These are phyloP conservation scores for Rhea pennata DNA, from an alignment of 2,113 vertebrate species.

Conservation along the genomic window DNA sequence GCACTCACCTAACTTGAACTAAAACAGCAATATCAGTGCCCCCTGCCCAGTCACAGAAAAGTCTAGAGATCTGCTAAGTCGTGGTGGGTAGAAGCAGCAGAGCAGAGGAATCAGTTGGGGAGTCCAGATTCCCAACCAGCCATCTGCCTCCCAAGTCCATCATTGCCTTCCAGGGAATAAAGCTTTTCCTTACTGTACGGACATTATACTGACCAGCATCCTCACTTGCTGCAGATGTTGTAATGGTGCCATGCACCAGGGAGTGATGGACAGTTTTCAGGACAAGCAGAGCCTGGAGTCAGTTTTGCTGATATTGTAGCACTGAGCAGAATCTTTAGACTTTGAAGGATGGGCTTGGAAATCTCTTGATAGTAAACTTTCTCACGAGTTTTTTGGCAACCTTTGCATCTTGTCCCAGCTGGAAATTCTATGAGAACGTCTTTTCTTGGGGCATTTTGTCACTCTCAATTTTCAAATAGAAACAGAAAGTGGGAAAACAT, in stretches of 20 bases:
- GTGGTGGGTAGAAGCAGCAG: not conserved
- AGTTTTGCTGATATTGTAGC: not conserved
- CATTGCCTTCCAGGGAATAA: not conserved
- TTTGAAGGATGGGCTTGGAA: not conserved
- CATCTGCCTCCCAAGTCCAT: rapidly evolving
- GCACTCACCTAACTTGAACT: no score
- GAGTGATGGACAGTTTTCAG: not conserved
- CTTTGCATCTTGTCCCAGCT: constrained; percentile 27
- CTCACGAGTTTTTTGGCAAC: constrained; percentile 42
- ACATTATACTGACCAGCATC: not conserved
- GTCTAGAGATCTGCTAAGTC: not conserved
- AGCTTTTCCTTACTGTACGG: not conserved
- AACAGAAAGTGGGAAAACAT: constrained; percentile 35
- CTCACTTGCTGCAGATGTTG: not conserved
- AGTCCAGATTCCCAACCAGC: rapidly evolving
- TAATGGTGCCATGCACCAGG: not conserved
- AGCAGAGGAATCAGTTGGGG: not conserved
- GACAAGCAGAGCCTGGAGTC: not conserved
- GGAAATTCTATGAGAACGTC: constrained; percentile 35
- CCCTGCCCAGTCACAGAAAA: not conserved
- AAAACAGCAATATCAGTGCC: not conserved
- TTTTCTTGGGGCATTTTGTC: constrained; percentile 11
- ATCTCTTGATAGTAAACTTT: constrained; percentile 46
- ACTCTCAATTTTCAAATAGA: not conserved
- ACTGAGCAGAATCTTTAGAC: not conserved